These are phyloP conservation scores for Cygnus buccinator DNA, from an alignment of 2,113 vertebrate species.

Conservation along the genomic window DNA sequence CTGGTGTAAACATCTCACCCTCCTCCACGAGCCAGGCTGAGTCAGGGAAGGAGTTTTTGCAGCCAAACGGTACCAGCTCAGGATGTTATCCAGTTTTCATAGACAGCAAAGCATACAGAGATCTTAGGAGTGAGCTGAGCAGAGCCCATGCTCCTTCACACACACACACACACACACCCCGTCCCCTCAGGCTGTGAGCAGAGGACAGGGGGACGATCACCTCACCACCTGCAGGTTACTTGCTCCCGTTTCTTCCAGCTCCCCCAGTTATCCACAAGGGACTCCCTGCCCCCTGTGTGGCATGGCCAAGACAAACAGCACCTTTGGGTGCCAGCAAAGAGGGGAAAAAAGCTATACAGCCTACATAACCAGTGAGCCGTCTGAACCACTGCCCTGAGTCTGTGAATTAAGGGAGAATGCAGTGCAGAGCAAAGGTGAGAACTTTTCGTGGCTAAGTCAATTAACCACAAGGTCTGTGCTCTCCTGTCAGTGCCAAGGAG, in stretches of 20 bases:
- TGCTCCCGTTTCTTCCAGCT: neutral
- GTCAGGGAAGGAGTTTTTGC: neutral
- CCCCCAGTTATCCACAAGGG: neutral
- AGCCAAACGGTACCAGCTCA: neutral
- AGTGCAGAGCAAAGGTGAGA: neutral
- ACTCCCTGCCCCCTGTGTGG: neutral
- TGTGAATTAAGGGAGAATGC: neutral
- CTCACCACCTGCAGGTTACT: too few relatives aligned
- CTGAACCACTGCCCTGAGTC: too few relatives aligned
- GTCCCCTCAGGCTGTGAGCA: neutral
- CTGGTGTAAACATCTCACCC: neutral
- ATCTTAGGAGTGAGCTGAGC: neutral
- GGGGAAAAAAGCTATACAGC: neutral
- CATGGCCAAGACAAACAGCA: neutral
- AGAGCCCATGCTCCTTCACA: neutral
- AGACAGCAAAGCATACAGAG: neutral
- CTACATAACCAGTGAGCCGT: neutral
- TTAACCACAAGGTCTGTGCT: neutral
- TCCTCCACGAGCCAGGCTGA: neutral
- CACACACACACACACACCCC: too few relatives aligned
- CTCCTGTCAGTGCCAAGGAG: neutral
- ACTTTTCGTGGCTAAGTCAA: neutral
- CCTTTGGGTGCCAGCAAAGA: neutral
- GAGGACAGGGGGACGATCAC: fast-evolving
- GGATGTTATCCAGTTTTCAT: neutral